These are phyloP conservation scores for Papilio polyxenes DNA, from an alignment of 1,140 invertebrate species.

Conservation along the genomic window DNA sequence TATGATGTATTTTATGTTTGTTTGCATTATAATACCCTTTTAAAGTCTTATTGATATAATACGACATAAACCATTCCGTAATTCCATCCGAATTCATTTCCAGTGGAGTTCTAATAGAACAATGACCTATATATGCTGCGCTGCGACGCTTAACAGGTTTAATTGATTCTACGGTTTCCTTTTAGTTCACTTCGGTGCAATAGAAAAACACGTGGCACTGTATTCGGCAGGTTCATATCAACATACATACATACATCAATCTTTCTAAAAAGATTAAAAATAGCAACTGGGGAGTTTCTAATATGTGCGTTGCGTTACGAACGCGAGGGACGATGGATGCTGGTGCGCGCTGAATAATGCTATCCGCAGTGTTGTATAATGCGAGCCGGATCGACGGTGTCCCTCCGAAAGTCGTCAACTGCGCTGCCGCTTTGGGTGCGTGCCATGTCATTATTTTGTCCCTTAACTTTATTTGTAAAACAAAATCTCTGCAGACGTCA, in stretches of 20 bases:
- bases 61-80: background rate
- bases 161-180: background rate
- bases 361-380: slow-evolving; percentile 43
- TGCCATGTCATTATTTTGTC: slow-evolving; percentile 68
- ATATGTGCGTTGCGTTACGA: slow-evolving; percentile 17
- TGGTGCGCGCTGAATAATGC: slow-evolving; percentile 7
- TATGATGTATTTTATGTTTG: background rate
- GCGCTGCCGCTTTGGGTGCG: slow-evolving; percentile 60
- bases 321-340: slow-evolving; percentile 3
- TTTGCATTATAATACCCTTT: background rate
- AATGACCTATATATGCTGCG: background rate
- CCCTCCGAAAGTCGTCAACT: slow-evolving; percentile 48
- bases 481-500: slow-evolving; percentile 49
- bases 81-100: too few relatives aligned
- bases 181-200: background rate
- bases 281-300: slow-evolving; percentile 18
- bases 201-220: slow-evolving; percentile 24
- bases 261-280: slow-evolving; percentile 24
- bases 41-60: background rate
- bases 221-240: background rate
- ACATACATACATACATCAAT: too few relatives aligned
- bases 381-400: slow-evolving; percentile 48
- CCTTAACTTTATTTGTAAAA: slow-evolving; percentile 60
- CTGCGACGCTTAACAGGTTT: background rate
- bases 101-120: background rate